phyloP scores from a whole-genome alignment of 2,888 invertebrate genomes.

The Mythimna pallens region DNA sequence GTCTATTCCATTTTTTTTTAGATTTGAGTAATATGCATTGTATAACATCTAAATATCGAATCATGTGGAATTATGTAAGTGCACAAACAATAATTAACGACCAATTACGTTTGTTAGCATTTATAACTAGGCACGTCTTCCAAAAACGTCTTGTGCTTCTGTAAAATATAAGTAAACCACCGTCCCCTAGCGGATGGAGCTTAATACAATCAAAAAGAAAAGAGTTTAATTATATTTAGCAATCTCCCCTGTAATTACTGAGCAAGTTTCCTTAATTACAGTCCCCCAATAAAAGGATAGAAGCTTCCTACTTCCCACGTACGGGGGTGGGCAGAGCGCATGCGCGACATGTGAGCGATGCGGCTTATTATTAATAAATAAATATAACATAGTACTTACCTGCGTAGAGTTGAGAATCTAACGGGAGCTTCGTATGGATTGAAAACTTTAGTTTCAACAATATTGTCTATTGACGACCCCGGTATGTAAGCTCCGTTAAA shows the following conservation, averaged over 20 bases:
- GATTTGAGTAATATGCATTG: too few relatives aligned
- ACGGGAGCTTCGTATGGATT: background rate
- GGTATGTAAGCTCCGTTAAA: too few relatives aligned
- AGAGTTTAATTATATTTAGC: slow-evolving; percentile 89
- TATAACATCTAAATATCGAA: too few relatives aligned
- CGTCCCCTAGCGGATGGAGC: slow-evolving; percentile 73
- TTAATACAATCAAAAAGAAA: slow-evolving; percentile 80
- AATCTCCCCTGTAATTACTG: slow-evolving; percentile 89
- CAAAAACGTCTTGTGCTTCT: slow-evolving; percentile 3
- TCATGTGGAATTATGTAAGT: background rate
- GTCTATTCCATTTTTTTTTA: too few relatives aligned
- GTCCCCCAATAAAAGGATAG: slow-evolving; percentile 86
- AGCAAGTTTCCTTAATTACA: slow-evolving; percentile 88
- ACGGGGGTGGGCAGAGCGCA: slow-evolving; percentile 75
- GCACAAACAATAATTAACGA: background rate
- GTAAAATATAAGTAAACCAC: slow-evolving; percentile 51
- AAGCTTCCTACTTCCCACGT: slow-evolving; percentile 89
- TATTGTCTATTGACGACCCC: too few relatives aligned
- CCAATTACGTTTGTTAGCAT: background rate
- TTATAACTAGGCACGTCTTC: background rate
- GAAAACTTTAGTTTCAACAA: background rate
- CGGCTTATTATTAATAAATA: slow-evolving; percentile 85
- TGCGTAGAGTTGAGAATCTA: slow-evolving; percentile 59
- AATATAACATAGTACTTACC: slow-evolving; percentile 80
- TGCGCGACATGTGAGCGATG: slow-evolving; percentile 85